phyloP scores from a whole-genome alignment of 1,140 invertebrate species.

The Atopsyche davidsoni region DNA sequence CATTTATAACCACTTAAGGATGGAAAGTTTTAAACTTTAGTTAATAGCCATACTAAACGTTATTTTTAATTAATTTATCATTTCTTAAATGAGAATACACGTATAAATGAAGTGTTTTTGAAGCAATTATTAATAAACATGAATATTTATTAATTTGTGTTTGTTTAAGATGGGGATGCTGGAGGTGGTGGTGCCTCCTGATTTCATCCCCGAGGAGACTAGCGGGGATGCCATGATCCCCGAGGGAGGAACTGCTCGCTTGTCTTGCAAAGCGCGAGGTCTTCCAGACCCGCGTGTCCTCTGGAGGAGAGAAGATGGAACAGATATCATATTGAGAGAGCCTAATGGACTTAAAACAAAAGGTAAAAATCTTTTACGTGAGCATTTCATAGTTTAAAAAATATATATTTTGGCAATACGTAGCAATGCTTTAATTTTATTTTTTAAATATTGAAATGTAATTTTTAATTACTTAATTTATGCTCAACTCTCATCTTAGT shows the following conservation, averaged over 20 bases:
- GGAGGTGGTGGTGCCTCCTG: conserved; percentile 78
- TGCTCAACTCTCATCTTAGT: no score
- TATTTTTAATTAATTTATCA: no score
- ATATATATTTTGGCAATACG: no score
- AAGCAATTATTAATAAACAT: neutral
- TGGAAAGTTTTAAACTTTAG: no score
- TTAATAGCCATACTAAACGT: no score
- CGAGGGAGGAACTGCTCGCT: conserved; percentile 67
- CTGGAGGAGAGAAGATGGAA: conserved; percentile 80
- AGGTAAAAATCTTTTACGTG: conserved; percentile 51
- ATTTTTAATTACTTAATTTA: no score
- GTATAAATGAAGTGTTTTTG: neutral
- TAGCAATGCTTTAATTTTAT: no score
- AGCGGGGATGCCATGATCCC: conserved; percentile 75
- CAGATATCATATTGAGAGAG: conserved; percentile 70
- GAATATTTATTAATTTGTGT: neutral
- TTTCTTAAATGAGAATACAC: no score
- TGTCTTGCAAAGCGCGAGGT: conserved; percentile 66
- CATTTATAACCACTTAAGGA: no score
- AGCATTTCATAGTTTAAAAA: no score
- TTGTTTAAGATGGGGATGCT: conserved; percentile 66
- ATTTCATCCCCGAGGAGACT: conserved; percentile 74
- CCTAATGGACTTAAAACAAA: conserved; percentile 54
- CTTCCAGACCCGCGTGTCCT: conserved; percentile 76
- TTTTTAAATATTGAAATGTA: no score